Base-by-base conservation (phyloP, 2,797 vertebrate species). In the Parauchenoglanis ngamensis region DNA sequence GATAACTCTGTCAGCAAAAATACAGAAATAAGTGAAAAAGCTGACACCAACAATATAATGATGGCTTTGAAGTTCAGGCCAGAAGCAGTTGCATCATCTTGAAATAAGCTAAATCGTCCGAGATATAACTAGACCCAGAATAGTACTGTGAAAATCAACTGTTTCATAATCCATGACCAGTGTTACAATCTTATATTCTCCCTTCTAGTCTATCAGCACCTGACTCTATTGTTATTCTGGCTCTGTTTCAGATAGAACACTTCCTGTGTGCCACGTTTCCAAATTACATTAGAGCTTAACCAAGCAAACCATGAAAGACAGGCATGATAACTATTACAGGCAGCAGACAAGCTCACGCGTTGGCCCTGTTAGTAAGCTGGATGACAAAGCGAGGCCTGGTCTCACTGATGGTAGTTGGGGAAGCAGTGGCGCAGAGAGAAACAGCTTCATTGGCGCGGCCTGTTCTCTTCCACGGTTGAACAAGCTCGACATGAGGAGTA, bases 271-370 rank as follows among this genome's bases (percentile, higher is more conserved):
- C 59, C 80, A 59, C 70, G 49, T 82, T 80, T 86, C 88, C 86
- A 85, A 89, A 91, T 89, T 88, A 63, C 59, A 91, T 92, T 92
- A 92, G 88, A 31, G 89, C 57, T 88, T 90, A 90, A 90, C 89
- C 88, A 91, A 87, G 83, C 88, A 91, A 35, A 90, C 72, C 78
- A 82, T 90, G 90, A 91, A 65, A 89, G 90, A 87, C 87, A 87
- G 68, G 84, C 84, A 67, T 31, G 70, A 87, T 87, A 85, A 90
- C 85, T 52, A 89, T 86, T 91, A 80, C 63, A 86, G 90, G 90
- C 87, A 89, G 83, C 79, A 79, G 79, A 90, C 90, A 86, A 56
- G 87, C 87, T 86, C 85, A 35, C 83, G 81, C 89, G 13, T 59
- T 83, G 88, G 79, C 83, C 88, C 86, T 88, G 85, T 91, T 90